These are phyloP conservation scores for Bombus superbus DNA, from an alignment of 1,140 invertebrate species.

Conservation along the genomic window DNA sequence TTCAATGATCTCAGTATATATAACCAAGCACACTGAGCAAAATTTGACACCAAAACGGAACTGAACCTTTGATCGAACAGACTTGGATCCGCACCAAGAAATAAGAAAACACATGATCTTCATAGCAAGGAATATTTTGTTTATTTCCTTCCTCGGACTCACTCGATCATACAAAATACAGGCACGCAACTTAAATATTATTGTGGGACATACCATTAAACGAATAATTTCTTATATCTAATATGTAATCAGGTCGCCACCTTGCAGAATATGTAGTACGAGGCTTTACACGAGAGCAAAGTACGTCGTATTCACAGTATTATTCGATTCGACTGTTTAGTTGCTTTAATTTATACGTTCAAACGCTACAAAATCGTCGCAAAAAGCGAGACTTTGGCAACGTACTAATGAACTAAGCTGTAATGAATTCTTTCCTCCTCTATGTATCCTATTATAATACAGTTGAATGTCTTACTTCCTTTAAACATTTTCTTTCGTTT, in stretches of 20 bases:
- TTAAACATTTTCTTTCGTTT: conserved; percentile 4
- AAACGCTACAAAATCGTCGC: conserved; percentile 29
- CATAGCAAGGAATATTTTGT: conserved; percentile 82
- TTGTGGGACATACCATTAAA: conserved; percentile 63
- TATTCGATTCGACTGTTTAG: conserved; percentile 35
- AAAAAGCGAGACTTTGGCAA: not conserved
- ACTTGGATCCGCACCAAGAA: conserved; percentile 84
- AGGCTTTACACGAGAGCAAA: conserved; percentile 53
- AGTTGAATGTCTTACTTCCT: conserved; percentile 65
- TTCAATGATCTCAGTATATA: conserved; percentile 68
- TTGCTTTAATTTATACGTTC: conserved; percentile 38
- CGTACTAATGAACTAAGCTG: conserved; percentile 43
- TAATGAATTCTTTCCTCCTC: conserved; percentile 37
- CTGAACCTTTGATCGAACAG: conserved; percentile 83
- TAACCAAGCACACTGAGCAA: conserved; percentile 85
- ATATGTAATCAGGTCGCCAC: conserved; percentile 61
- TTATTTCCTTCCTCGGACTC: conserved; percentile 79
- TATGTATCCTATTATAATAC: conserved; percentile 73
- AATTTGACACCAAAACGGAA: conserved; percentile 85
- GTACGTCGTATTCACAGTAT: conserved; percentile 48
- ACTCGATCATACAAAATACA: conserved; percentile 83
- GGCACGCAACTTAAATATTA: conserved; percentile 81
- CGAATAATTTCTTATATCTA: conserved; percentile 58
- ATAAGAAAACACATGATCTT: conserved; percentile 81
- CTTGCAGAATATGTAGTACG: conserved; percentile 49